Evolutionary conservation across 2,113 vertebrate genomes (phyloP).

Genomic region (Equus przewalskii): DNA sequence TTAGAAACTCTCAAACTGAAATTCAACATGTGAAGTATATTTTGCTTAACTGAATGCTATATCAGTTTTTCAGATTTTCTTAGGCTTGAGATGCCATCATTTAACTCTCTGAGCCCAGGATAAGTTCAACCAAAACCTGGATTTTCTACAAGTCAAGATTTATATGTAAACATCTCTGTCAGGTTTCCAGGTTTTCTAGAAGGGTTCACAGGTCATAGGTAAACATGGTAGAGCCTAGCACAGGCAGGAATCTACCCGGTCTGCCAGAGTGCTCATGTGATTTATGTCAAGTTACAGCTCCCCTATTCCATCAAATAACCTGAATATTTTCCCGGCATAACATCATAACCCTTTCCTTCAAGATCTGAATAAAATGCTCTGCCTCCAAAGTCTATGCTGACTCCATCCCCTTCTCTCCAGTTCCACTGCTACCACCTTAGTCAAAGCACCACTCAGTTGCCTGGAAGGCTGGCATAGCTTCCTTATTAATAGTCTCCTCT

Average conservation of each 20-base stretch:
- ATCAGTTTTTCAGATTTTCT: conserved; percentile 9
- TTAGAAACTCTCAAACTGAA: not conserved
- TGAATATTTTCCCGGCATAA: not conserved
- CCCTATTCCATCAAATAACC: not conserved
- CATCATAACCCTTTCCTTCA: not conserved
- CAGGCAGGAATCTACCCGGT: not conserved
- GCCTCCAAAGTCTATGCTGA: not conserved
- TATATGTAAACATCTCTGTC: not conserved
- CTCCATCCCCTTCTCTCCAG: not conserved
- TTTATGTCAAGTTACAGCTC: not conserved
- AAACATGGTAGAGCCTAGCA: not conserved
- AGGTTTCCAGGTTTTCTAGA: not conserved
- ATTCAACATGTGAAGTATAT: not conserved
- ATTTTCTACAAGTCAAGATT: not conserved
- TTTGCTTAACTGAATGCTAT: conserved; percentile 6
- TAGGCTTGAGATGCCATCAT: not conserved
- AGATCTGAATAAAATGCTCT: not conserved
- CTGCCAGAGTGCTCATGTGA: not conserved
- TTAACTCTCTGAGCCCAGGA: not conserved
- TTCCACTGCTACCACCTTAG: not conserved
- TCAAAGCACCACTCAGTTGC: not conserved
- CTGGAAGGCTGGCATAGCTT: not conserved
- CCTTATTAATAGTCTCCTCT: not conserved
- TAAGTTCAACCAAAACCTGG: not conserved
- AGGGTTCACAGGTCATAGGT: not conserved